Evolutionary conservation across 2,113 vertebrate genomes (phyloP), one percentile per base, ranked within the genome.

Genomic region (Toxotes chatareus): DNA sequence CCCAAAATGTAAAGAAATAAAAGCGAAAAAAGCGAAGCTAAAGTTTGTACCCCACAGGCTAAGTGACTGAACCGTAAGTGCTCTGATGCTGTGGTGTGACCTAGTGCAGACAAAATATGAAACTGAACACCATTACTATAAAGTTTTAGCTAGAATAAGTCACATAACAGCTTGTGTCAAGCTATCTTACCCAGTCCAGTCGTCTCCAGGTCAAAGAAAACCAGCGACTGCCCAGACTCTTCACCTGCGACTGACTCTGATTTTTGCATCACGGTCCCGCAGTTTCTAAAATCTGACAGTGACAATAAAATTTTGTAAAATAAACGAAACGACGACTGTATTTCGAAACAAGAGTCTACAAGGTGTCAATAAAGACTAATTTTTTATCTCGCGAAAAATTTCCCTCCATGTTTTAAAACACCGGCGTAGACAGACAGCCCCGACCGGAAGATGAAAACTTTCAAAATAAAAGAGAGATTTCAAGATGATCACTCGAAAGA

Each of bases 191-290:
- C 85, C 27, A 95, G 84, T 73, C 94, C 94, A 11, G 93, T 95
- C 4, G 94, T 95, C 78, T 95, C 94, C 86, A 95, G 67, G 80
- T 95, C 94, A 65, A 95, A 95, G 85, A 95, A 95, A 68, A 94
- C 94, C 40, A 92, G 64, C 16, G 87, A 16, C 60, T 56, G 85
- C 4, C 46, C 21, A 21, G 23, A 38, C 3, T 12, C 7, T 19
- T 56, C 71, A 0, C 0, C 59, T 34, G 11, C 64, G 27, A 10
- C 59, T 0, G 53, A 12, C 0, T 27, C 59, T 0, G 53, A 14
- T 0, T 27, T 31, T 5, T 86, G 36, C 89, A 92, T 93, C 59
- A 65, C 64, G 61, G 27, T 27, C 27, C 1, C 13, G 2, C 40
- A 1, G 2, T 19, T 44, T 36, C 8, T 2, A 4, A 32, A 31